These are phyloP conservation scores for Neocloeon triangulifer DNA, from an alignment of 1,140 invertebrate genomes.

Conservation along the genomic window DNA sequence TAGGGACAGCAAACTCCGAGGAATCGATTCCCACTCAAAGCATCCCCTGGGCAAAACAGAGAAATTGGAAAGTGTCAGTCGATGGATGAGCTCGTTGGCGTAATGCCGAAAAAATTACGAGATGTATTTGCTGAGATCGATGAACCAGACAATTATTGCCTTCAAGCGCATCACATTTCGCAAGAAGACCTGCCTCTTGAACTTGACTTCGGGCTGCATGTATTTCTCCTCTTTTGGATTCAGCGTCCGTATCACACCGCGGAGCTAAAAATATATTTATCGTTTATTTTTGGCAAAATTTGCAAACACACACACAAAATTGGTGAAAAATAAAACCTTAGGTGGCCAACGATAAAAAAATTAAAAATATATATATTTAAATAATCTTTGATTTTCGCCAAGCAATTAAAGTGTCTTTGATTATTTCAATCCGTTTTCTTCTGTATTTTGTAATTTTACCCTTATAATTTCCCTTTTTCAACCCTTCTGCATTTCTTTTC, in stretches of 20 bases:
- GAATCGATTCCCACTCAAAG: constrained; percentile 88
- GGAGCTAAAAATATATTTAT: constrained; percentile 42
- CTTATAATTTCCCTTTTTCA: no score
- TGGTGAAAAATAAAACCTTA: no score
- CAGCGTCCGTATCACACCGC: constrained; percentile 72
- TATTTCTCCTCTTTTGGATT: constrained; percentile 93
- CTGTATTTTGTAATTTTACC: no score
- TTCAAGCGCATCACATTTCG: constrained; percentile 85
- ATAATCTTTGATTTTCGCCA: no score
- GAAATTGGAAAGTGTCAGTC: neutral
- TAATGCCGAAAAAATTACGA: constrained; percentile 38
- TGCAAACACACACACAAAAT: constrained; percentile 6
- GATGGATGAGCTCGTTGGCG: neutral
- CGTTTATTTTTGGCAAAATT: no score
- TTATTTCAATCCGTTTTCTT: no score
- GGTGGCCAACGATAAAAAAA: no score
- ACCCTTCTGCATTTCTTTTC: no score
- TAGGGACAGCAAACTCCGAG: constrained; percentile 71
- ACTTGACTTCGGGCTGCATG: constrained; percentile 83
- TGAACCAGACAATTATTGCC: constrained; percentile 65
- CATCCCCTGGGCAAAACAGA: constrained; percentile 46
- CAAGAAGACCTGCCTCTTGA: constrained; percentile 84
- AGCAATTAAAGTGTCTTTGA: no score
- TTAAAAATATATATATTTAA: no score
- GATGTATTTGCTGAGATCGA: constrained; percentile 75